These are phyloP conservation scores for Ardeotis arabs DNA, from an alignment of 2,113 vertebrate genomes.

Conservation along the genomic window DNA sequence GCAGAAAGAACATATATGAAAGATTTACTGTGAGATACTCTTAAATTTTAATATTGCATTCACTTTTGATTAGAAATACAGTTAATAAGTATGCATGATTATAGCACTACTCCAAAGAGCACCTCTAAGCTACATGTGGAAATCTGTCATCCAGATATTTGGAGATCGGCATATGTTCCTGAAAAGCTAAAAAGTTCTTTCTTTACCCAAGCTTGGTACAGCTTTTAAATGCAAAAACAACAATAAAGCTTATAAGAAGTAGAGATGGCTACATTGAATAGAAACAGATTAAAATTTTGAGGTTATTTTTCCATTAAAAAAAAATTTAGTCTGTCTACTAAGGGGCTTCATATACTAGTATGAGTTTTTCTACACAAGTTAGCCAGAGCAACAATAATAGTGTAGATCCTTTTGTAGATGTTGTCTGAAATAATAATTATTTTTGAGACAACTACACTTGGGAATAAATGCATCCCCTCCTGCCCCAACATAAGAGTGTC, in stretches of 20 bases:
- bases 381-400: neutral
- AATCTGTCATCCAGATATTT: neutral
- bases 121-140: neutral
- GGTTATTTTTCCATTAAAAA: neutral
- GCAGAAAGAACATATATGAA: neutral
- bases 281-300: neutral
- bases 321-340: neutral
- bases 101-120: neutral
- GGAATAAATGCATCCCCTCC: neutral
- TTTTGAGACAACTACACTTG: neutral
- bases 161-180: neutral
- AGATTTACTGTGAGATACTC: neutral
- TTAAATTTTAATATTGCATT: neutral
- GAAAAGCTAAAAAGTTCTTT: neutral
- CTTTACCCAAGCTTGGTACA: neutral
- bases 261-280: neutral
- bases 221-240: neutral
- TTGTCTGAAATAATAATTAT: neutral
- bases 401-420: neutral
- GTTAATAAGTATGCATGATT: neutral
- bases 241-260: neutral
- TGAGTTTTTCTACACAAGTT: neutral
- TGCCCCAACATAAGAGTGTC: no score
- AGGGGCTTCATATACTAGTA: neutral
- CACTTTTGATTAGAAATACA: neutral